These are phyloP conservation scores for Scaptodrosophila latifasciaeformis DNA, from an alignment of 2,888 invertebrate species.

Conservation along the genomic window DNA sequence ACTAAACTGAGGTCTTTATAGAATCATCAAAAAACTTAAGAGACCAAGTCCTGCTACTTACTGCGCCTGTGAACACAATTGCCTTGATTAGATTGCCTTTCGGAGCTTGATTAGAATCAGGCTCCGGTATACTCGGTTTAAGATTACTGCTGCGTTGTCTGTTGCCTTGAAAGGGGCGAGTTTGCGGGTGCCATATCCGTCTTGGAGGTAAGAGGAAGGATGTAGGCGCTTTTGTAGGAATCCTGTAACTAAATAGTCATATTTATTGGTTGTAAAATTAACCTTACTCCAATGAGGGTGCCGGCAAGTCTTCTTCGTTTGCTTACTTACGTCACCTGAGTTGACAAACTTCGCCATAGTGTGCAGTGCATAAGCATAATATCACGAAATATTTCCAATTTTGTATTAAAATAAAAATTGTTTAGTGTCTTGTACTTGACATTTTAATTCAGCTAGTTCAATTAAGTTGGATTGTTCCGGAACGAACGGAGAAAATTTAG, in stretches of 20 bases:
- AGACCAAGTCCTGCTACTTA: conserved; percentile 30
- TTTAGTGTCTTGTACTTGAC: too few species aligned
- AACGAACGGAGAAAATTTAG: too few species aligned
- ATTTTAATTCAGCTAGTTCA: too few species aligned
- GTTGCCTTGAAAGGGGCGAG: conserved; percentile 38
- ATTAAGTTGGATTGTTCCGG: too few species aligned
- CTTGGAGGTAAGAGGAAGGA: conserved; percentile 25
- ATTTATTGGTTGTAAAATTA: conserved; percentile 2
- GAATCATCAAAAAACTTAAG: background rate
- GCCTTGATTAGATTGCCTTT: conserved; percentile 64
- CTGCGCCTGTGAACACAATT: conserved; percentile 69
- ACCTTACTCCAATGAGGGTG: background rate
- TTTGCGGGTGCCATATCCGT: conserved; percentile 23
- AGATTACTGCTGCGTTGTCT: conserved; percentile 35
- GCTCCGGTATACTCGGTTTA: conserved; percentile 32
- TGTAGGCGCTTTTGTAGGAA: conserved; percentile 18
- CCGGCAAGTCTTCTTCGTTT: background rate
- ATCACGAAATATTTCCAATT: conserved; percentile 40
- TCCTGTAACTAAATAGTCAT: conserved; percentile 44
- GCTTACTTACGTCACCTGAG: conserved; percentile 60
- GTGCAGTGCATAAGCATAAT: conserved; percentile 62
- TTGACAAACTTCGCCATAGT: conserved; percentile 51
- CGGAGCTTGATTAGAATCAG: conserved; percentile 49
- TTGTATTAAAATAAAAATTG: conserved; percentile 43
- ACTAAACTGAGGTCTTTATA: conserved; percentile 77